phyloP scores from a whole-genome alignment of 2,797 vertebrate species.

The Halcyon chelicuti region DNA sequence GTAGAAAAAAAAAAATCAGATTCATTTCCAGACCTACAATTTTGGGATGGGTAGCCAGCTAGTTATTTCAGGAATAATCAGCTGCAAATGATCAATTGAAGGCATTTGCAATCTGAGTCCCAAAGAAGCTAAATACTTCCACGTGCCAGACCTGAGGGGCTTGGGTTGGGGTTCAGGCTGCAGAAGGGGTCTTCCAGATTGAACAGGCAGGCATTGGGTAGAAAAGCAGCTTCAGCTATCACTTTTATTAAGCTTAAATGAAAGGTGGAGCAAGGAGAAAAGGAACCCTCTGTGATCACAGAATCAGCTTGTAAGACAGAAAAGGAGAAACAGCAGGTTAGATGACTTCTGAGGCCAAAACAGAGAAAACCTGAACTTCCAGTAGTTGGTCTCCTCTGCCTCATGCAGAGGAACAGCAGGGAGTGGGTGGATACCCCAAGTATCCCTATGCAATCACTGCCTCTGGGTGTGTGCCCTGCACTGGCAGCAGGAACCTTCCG shows the following conservation, averaged over 20 bases:
- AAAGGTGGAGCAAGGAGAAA: background rate
- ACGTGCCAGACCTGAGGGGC: background rate
- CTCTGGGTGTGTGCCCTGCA: background rate
- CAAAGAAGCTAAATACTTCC: background rate
- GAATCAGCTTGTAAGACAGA: background rate
- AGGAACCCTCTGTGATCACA: background rate
- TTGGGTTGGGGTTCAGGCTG: background rate
- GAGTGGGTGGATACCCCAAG: background rate
- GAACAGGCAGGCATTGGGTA: background rate
- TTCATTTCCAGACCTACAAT: background rate
- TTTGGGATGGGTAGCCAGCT: background rate
- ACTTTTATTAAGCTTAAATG: background rate
- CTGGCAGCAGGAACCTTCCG: background rate
- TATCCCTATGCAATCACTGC: background rate
- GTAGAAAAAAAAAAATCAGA: background rate
- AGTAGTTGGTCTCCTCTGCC: background rate
- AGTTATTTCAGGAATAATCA: slow-evolving; percentile 11
- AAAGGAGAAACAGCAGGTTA: background rate
- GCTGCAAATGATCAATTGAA: background rate
- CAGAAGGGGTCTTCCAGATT: background rate
- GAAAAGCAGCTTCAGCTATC: background rate
- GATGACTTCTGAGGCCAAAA: background rate
- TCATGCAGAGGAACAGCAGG: background rate
- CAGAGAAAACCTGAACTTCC: background rate
- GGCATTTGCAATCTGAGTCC: background rate